Evolutionary conservation across 2,888 invertebrate species (phyloP).

Genomic region (Clostera curtula): DNA sequence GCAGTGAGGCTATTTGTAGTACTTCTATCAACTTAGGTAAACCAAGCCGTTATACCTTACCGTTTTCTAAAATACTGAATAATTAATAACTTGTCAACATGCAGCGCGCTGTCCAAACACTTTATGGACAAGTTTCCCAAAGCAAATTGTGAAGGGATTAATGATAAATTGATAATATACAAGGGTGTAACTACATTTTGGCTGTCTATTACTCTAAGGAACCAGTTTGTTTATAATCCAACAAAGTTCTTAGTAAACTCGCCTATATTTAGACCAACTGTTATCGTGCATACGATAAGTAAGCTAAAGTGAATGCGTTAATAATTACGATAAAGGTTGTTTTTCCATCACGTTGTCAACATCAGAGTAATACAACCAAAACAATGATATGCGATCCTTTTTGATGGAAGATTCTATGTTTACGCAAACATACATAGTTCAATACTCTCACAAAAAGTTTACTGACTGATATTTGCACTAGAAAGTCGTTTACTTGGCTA

Average conservation of each 20-base stretch:
- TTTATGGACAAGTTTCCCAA: constrained; percentile 41
- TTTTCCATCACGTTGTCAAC: constrained; percentile 4
- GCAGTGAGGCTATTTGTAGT: too few relatives aligned
- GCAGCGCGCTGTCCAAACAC: constrained; percentile 20
- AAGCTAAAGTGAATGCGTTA: constrained; percentile 7
- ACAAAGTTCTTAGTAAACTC: constrained; percentile 11
- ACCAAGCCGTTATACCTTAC: too few relatives aligned
- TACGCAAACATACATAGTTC: too few relatives aligned
- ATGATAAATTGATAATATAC: constrained; percentile 27
- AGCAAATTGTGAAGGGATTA: constrained; percentile 55
- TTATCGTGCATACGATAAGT: constrained; percentile 22
- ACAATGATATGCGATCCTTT: too few relatives aligned
- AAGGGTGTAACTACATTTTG: constrained; percentile 13
- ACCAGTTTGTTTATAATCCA: constrained; percentile 11
- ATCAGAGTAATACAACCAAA: constrained; percentile 2
- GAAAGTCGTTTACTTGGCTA: constrained; percentile 26
- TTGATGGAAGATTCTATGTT: too few relatives aligned
- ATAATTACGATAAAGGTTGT: constrained; percentile 5
- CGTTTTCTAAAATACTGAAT: constrained; percentile 23
- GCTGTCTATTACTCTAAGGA: neutral
- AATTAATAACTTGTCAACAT: constrained; percentile 19
- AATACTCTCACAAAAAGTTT: constrained; percentile 13
- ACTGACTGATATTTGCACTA: constrained; percentile 23
- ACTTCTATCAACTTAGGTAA: too few relatives aligned
- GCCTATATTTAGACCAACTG: constrained; percentile 16